Evolutionary conservation across 2,797 vertebrate genomes (phyloP).

Genomic region (Pipistrellus pipistrellus): DNA sequence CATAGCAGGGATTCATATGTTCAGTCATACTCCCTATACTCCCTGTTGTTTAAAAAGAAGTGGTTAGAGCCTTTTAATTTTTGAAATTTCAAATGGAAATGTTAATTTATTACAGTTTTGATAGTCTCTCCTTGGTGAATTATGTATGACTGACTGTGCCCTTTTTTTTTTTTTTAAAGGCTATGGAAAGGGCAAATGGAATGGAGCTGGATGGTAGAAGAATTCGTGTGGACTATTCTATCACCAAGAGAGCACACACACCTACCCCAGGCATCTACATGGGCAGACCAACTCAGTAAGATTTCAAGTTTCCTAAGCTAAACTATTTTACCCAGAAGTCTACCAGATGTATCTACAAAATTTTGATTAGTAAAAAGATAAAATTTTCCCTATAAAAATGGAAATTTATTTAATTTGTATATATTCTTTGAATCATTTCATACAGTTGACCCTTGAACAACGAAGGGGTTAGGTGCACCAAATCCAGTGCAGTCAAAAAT

Average conservation of each 20-base stretch:
- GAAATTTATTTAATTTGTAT: not conserved
- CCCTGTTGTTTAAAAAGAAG: not conserved
- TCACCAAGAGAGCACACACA: conserved; percentile 96
- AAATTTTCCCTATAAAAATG: not conserved
- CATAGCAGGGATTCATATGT: not conserved
- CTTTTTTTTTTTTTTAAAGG: conserved; percentile 86
- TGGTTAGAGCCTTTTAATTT: not conserved
- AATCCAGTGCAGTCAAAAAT: not conserved
- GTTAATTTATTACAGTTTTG: not conserved
- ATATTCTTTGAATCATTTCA: not conserved
- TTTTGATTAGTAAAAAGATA: not conserved
- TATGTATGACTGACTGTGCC: not conserved
- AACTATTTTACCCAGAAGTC: not conserved
- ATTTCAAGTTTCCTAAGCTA: not conserved
- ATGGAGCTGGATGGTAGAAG: conserved; percentile 96
- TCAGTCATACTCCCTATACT: not conserved
- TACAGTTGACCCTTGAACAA: not conserved
- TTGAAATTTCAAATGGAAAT: not conserved
- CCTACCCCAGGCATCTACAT: conserved; percentile 98
- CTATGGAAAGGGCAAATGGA: conserved; percentile 96
- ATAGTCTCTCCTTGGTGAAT: not conserved
- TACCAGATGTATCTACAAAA: not conserved
- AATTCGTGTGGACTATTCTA: conserved; percentile 96
- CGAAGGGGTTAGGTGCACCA: not conserved
- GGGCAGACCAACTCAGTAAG: conserved; percentile 96